Base-by-base conservation (phyloP, 2,113 vertebrate species). In the Neolamprologus variostigma region DNA sequence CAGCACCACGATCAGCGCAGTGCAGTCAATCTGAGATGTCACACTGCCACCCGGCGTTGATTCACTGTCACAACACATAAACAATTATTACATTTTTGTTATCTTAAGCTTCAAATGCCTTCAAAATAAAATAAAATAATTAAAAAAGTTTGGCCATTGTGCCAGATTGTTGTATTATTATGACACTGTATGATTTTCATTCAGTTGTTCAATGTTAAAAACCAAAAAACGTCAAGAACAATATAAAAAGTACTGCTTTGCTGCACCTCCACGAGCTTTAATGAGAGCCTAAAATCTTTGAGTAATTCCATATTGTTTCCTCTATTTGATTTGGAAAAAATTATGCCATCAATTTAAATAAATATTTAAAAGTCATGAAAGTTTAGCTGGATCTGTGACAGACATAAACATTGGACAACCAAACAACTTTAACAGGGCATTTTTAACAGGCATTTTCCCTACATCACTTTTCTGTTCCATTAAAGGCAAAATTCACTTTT, bases 41-140 rank as follows among this genome's bases (percentile, higher is more conserved):
- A 87, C 93, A 92, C 95, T 94, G 94, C 95, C 96, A 89, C 87
- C 96, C 95, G 73, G 85, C 82, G 95, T 73, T 85, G n/a, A 51
- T 21, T 21, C 4, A 3, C 33, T 61, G 2, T 80, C 51, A 37
- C 11, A 51, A 57, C 35, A 83, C 1, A 35, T n/a, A 5, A 35
- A n/a, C 9, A n/a, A n/a, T 51, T 31, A 31, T n/a, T n/a, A 33
- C 4, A n/a, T n/a, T 50, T 76, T 2, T 50, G 17, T 50, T 19
- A 31, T 50, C 16, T 31, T 51, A 13, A 51, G 26, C 16, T 51
- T 78, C 17, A 31, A 31, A 50, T 16, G 10, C 42, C 71, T 76
- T 50, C 9, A 28, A 71, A 50, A 76, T 47, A 7, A 73, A 66
- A 66, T 61, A 12, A 66, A 66, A 66, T 12, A n/a, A 47, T 17